These are phyloP conservation scores for Platerodrilus igneus DNA, from an alignment of 2,888 invertebrate genomes.

Conservation along the genomic window DNA sequence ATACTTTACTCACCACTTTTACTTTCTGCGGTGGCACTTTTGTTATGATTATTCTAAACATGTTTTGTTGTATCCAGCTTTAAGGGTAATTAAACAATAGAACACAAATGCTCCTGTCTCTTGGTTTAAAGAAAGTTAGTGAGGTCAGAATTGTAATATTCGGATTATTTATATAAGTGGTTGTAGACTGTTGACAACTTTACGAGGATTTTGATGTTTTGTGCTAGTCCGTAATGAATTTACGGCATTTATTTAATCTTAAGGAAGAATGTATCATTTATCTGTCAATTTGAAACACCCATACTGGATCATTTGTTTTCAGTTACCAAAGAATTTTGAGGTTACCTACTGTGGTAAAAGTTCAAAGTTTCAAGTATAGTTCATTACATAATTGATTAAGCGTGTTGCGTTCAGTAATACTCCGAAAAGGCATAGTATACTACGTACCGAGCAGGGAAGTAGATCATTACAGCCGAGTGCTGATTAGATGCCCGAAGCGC, in stretches of 20 bases:
- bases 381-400: too few species aligned
- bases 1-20: slow-evolving; percentile 34
- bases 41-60: slow-evolving; percentile 40
- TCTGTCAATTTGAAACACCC: slow-evolving; percentile 21
- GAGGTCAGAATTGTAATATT: too few species aligned
- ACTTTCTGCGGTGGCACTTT: slow-evolving; percentile 32
- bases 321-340: too few species aligned
- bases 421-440: too few species aligned
- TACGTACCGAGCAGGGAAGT: too few species aligned
- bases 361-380: too few species aligned
- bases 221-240: slow-evolving; percentile 23
- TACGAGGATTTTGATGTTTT: slow-evolving; percentile 37
- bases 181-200: slow-evolving; percentile 30
- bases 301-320: slow-evolving; percentile 19
- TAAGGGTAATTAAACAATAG: slow-evolving; percentile 26
- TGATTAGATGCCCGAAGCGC: too few species aligned
- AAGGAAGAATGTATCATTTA: slow-evolving; percentile 23
- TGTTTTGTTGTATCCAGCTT: slow-evolving; percentile 38
- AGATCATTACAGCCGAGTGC: too few species aligned
- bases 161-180: too few species aligned
- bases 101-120: slow-evolving; percentile 22
- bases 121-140: slow-evolving; percentile 5
- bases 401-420: too few species aligned
- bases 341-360: too few species aligned
- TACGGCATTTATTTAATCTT: slow-evolving; percentile 23